These are phyloP conservation scores for Platerodrilus igneus DNA, from an alignment of 2,888 invertebrate species.

Conservation along the genomic window DNA sequence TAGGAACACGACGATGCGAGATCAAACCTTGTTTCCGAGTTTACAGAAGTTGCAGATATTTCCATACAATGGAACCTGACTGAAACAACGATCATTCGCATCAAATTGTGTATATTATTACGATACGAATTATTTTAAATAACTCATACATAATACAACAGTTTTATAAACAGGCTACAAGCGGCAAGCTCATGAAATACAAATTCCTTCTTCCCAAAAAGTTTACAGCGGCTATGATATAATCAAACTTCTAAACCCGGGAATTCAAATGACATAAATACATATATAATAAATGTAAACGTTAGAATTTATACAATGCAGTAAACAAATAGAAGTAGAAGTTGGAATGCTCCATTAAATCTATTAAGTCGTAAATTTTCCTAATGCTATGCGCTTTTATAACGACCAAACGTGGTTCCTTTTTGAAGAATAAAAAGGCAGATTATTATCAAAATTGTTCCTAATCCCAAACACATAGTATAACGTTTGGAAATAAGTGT, in stretches of 20 bases:
- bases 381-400: no score
- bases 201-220: constrained; percentile 13
- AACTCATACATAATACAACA: constrained; percentile 39
- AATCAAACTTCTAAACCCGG: constrained; percentile 3
- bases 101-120: constrained; percentile 40
- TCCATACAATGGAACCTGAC: constrained; percentile 38
- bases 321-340: no score
- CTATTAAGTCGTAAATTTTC: no score
- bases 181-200: constrained; percentile 20
- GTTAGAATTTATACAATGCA: no score
- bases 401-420: no score
- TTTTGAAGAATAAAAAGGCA: no score
- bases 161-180: constrained; percentile 19
- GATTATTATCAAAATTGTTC: no score
- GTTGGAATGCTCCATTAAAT: no score
- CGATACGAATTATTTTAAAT: constrained; percentile 41
- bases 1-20: constrained; percentile 32
- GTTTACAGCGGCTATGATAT: constrained; percentile 5
- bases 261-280: no score
- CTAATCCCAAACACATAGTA: no score
- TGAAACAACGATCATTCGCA: constrained; percentile 38
- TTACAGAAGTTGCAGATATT: constrained; percentile 33
- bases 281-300: no score
- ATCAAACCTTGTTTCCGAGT: constrained; percentile 33
- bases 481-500: no score